phyloP scores from a whole-genome alignment of 2,888 invertebrate species.

The Pollenia angustigena region DNA sequence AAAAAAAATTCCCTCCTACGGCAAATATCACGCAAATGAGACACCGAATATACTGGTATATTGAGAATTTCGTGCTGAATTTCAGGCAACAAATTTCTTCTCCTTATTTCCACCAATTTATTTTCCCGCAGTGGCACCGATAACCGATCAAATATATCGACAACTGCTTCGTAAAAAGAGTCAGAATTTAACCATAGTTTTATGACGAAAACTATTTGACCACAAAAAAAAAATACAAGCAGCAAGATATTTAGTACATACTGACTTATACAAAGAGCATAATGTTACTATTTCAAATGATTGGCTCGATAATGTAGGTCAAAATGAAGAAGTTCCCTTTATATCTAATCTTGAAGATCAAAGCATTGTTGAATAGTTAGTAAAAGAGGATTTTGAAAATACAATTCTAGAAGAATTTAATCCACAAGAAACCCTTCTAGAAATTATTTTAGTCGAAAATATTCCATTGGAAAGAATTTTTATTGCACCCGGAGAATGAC shows the following conservation, averaged over 20 bases:
- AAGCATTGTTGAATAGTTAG: not conserved
- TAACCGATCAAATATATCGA: no score
- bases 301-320: conserved; percentile 35
- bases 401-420: conserved; percentile 24
- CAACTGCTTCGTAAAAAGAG: no score
- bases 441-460: conserved; percentile 64
- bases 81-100: no score
- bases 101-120: no score
- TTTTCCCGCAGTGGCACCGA: no score
- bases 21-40: no score
- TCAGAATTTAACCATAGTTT: conserved; percentile 57
- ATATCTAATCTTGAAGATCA: conserved; percentile 49
- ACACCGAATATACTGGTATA: no score
- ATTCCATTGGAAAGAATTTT: conserved; percentile 34
- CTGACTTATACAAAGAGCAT: conserved; percentile 52
- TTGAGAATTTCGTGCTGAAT: no score
- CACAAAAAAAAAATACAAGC: conserved; percentile 52
- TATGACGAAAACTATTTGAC: conserved; percentile 57
- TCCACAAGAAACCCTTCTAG: conserved; percentile 65
- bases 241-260: conserved; percentile 36
- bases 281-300: conserved; percentile 42
- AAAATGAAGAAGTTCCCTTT: conserved; percentile 45
- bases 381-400: not conserved
- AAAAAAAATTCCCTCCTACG: no score
- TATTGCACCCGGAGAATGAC: conserved; percentile 68